These are phyloP conservation scores for Pseudococcus jackbeardsleyi DNA, from an alignment of 2,888 invertebrate species.

Conservation along the genomic window DNA sequence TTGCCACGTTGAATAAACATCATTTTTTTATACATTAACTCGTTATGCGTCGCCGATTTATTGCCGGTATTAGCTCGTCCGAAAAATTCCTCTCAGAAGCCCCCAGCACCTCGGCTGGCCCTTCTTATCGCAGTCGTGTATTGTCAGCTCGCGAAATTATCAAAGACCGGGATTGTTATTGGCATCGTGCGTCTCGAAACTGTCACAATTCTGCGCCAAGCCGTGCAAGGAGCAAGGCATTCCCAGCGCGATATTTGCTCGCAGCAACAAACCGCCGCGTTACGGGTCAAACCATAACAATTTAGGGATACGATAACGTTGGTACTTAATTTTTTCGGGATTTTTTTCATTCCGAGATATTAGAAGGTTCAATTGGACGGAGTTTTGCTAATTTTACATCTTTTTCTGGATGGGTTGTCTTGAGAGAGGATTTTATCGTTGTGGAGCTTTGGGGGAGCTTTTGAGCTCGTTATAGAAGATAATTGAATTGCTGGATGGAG, in stretches of 20 bases:
- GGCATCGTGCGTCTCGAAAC: not conserved
- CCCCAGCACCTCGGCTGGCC: not conserved
- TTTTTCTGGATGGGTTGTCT: no score
- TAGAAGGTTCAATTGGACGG: not conserved
- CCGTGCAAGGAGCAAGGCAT: not conserved
- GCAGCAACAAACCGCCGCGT: not conserved
- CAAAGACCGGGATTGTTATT: not conserved
- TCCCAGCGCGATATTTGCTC: conserved; percentile 14
- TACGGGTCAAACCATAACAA: conserved; percentile 10
- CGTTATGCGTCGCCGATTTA: conserved; percentile 10
- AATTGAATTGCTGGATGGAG: no score
- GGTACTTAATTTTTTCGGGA: not conserved
- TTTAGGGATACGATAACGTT: not conserved
- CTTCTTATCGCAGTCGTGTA: not conserved
- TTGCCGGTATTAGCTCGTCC: conserved; percentile 23
- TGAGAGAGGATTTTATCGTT: no score
- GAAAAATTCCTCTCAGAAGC: not conserved
- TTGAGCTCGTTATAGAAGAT: no score
- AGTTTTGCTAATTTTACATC: not conserved
- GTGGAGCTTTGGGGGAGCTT: no score
- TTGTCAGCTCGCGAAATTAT: conserved; percentile 13
- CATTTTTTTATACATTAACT: conserved; percentile 14
- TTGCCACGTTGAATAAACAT: conserved; percentile 54
- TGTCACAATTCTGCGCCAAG: not conserved
- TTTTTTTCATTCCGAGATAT: not conserved